Percentiles rank a stretch among this genome's conserved stretches.
Evolutionary conservation across 2,113 vertebrate genomes (phyloP).

Genomic region (Myrmophylax atrothorax): DNA sequence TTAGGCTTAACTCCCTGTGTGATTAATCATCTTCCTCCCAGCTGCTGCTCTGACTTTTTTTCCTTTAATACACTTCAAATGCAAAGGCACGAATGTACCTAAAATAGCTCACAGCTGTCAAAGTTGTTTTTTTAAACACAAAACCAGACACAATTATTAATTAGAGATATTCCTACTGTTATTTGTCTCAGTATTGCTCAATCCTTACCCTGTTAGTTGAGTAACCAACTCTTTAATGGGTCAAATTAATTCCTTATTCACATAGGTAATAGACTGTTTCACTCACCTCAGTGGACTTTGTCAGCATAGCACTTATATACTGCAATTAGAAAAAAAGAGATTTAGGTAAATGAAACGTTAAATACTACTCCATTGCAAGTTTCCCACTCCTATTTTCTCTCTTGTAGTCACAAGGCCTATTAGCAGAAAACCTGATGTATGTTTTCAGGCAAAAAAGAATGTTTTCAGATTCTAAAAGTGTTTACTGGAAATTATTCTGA

Average conservation of each 20-base stretch:
- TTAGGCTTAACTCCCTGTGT: constrained; percentile 22
- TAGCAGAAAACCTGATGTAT: neutral
- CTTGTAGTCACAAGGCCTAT: neutral
- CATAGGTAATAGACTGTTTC: neutral
- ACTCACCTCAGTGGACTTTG: neutral
- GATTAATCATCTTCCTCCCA: constrained; percentile 42
- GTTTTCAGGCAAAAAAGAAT: neutral
- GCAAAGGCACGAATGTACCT: constrained; percentile 23
- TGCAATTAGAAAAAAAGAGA: neutral
- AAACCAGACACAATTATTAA: neutral
- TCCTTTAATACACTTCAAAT: constrained; percentile 1
- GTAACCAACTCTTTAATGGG: neutral
- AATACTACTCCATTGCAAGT: neutral
- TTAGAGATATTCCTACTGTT: neutral
- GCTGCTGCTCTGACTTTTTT: constrained; percentile 19
- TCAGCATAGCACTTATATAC: neutral
- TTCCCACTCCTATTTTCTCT: neutral
- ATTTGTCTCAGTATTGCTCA: neutral
- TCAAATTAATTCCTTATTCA: neutral
- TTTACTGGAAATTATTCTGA: neutral
- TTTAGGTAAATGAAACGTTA: neutral
- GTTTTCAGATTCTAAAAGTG: neutral
- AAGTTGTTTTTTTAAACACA: constrained; percentile 27
- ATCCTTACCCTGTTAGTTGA: neutral
- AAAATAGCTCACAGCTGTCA: neutral